phyloP scores from a whole-genome alignment of 1,140 invertebrate species.

The Sminthurides bifidus region DNA sequence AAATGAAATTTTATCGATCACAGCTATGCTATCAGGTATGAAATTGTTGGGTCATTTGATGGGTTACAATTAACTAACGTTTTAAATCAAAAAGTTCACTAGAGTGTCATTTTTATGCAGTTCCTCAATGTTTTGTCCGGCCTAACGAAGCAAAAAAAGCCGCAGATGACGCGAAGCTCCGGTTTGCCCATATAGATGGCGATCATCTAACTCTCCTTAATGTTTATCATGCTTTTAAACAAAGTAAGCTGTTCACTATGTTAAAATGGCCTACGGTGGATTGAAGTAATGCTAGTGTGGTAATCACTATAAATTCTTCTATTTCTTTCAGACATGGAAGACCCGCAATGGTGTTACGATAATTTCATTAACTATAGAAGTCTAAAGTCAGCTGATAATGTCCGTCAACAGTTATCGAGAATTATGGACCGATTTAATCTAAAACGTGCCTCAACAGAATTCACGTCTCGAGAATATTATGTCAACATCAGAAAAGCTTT shows the following conservation, averaged over 20 bases:
- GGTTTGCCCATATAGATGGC: conserved; percentile 98
- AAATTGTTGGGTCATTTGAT: background rate
- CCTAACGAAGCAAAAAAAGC: conserved; percentile 98
- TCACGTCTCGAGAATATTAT: conserved; percentile 97
- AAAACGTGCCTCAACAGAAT: conserved; percentile 91
- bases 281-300: background rate
- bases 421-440: conserved; percentile 90
- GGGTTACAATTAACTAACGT: background rate
- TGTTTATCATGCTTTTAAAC: conserved; percentile 97
- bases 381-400: conserved; percentile 83
- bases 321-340: conserved; percentile 53
- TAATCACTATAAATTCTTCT: background rate
- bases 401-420: conserved; percentile 64
- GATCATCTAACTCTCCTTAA: conserved; percentile 93
- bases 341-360: conserved; percentile 97
- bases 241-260: conserved; percentile 63
- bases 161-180: conserved; percentile 97
- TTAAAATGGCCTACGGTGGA: background rate
- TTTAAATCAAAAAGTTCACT: background rate
- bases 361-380: conserved; percentile 99
- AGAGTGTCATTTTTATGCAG: conserved; percentile 41
- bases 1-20: conserved; percentile 97
- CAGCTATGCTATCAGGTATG: conserved; percentile 96
- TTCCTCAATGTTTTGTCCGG: conserved; percentile 98
- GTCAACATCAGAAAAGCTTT: conserved; percentile 96